A percentile compares a stretch with the other conserved stretches of the same genome.
These are phyloP conservation scores for Taenioides sp. DNA, from an alignment of 2,797 vertebrate genomes.

Conservation along the genomic window DNA sequence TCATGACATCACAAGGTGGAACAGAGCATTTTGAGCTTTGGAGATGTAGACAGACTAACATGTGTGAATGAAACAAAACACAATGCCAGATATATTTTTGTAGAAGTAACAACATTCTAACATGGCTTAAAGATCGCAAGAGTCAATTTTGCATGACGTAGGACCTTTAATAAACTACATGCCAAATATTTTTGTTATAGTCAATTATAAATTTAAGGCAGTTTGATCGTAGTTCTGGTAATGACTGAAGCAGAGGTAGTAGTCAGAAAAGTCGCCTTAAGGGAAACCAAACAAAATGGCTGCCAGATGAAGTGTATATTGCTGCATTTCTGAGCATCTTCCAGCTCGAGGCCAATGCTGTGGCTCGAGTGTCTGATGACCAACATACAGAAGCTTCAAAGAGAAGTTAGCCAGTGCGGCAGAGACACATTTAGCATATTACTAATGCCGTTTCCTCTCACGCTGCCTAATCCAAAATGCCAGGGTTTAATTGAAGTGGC, in stretches of 20 bases:
- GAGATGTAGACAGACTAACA: too few relatives aligned
- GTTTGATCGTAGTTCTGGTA: too few relatives aligned
- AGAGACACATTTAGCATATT: constrained; percentile 38
- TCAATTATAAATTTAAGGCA: too few relatives aligned
- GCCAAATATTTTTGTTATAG: too few relatives aligned
- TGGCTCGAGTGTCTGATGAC: constrained; percentile 40
- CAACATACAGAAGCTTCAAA: constrained; percentile 49
- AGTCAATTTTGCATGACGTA: too few relatives aligned
- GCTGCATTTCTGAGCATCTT: constrained; percentile 26
- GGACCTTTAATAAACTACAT: neutral
- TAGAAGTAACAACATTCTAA: too few relatives aligned
- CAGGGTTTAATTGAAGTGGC: constrained; percentile 55
- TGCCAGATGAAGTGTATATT: constrained; percentile 43
- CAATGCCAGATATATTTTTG: too few relatives aligned
- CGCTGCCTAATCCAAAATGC: constrained; percentile 55
- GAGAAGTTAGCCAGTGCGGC: constrained; percentile 29
- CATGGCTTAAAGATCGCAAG: too few relatives aligned
- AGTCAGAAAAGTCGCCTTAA: constrained; percentile 15
- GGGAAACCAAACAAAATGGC: constrained; percentile 31
- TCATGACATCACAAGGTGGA: too few relatives aligned
- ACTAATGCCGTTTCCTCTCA: constrained; percentile 18
- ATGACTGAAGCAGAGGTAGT: neutral
- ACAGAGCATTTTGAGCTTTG: too few relatives aligned
- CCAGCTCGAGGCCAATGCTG: constrained; percentile 37
- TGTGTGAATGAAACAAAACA: too few relatives aligned